phyloP scores from a whole-genome alignment of 2,888 invertebrate genomes.

The Drosophila acutilabella region DNA sequence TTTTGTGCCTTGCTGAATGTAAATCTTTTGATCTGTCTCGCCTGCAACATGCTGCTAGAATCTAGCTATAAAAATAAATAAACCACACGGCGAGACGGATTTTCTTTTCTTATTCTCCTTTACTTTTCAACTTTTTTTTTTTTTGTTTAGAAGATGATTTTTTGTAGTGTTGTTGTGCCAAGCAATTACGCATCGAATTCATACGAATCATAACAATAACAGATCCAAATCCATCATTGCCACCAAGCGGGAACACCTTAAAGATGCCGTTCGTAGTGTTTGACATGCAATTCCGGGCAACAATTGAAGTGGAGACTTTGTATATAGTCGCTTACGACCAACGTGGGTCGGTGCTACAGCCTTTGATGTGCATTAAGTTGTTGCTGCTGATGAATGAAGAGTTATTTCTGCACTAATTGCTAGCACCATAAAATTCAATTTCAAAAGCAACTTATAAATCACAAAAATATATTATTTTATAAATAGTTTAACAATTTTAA shows the following conservation, averaged over 20 bases:
- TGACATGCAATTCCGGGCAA: slow-evolving; percentile 62
- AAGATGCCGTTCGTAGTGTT: slow-evolving; percentile 35
- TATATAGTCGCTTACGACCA: slow-evolving; percentile 32
- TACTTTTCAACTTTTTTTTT: slow-evolving; percentile 6
- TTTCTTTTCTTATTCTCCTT: slow-evolving; percentile 21
- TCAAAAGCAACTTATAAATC: too few species aligned
- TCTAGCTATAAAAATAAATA: slow-evolving; percentile 61
- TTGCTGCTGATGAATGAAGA: slow-evolving; percentile 45
- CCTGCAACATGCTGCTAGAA: slow-evolving; percentile 15
- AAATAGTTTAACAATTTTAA: too few species aligned
- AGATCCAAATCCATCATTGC: slow-evolving; percentile 59
- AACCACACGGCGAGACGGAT: slow-evolving; percentile 29
- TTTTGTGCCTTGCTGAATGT: slow-evolving; percentile 31
- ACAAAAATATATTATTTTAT: too few species aligned
- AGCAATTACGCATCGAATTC: slow-evolving; percentile 70
- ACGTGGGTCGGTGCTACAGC: slow-evolving; percentile 22
- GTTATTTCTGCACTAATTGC: slow-evolving; percentile 27
- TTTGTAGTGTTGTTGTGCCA: slow-evolving; percentile 43
- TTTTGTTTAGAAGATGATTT: slow-evolving; percentile 43
- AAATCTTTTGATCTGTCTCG: slow-evolving; percentile 62
- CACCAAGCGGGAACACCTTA: slow-evolving; percentile 26
- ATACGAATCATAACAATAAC: slow-evolving; percentile 79
- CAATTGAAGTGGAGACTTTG: slow-evolving; percentile 49
- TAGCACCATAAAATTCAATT: neutral
- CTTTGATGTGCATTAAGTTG: slow-evolving; percentile 62